A percentile compares a stretch with the other conserved stretches of the same genome.
These are phyloP conservation scores for Sarcophaga carnaria DNA, from an alignment of 2,888 invertebrate species.

Conservation along the genomic window DNA sequence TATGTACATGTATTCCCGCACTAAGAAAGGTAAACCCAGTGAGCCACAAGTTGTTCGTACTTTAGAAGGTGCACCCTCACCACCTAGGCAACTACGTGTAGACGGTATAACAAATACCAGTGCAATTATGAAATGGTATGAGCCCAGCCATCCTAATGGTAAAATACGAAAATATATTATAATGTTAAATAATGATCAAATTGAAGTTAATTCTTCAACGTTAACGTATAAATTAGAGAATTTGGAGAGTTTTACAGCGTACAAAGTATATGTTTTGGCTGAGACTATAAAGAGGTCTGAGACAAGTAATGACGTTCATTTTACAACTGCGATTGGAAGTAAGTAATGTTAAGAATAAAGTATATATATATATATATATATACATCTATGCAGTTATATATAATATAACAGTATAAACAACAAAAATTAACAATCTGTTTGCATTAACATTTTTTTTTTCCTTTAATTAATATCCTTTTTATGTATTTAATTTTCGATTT, in stretches of 20 bases:
- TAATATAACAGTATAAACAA: no score
- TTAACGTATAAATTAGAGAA: slow-evolving; percentile 70
- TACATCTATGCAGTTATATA: no score
- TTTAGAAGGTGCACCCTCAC: slow-evolving; percentile 85
- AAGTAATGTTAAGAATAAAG: slow-evolving; percentile 64
- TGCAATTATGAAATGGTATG: slow-evolving; percentile 85
- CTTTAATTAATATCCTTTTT: no score
- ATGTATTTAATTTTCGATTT: no score
- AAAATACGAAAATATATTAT: slow-evolving; percentile 81
- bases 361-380: no score
- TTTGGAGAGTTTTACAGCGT: slow-evolving; percentile 86
- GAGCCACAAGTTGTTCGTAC: slow-evolving; percentile 85
- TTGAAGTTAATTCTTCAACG: slow-evolving; percentile 53
- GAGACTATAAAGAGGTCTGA: slow-evolving; percentile 88
- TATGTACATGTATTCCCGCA: slow-evolving; percentile 85
- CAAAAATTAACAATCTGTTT: no score
- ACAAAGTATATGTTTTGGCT: slow-evolving; percentile 87
- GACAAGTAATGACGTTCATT: slow-evolving; percentile 82
- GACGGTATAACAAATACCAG: slow-evolving; percentile 84
- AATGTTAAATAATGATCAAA: slow-evolving; percentile 69
- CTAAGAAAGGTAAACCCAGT: slow-evolving; percentile 84
- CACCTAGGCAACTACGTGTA: slow-evolving; percentile 83
- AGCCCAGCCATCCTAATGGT: slow-evolving; percentile 89
- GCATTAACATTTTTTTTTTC: no score
- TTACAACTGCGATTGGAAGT: slow-evolving; percentile 85